Base-by-base conservation (phyloP, 2,113 vertebrate genomes). In the Sminthopsis crassicaudata region DNA sequence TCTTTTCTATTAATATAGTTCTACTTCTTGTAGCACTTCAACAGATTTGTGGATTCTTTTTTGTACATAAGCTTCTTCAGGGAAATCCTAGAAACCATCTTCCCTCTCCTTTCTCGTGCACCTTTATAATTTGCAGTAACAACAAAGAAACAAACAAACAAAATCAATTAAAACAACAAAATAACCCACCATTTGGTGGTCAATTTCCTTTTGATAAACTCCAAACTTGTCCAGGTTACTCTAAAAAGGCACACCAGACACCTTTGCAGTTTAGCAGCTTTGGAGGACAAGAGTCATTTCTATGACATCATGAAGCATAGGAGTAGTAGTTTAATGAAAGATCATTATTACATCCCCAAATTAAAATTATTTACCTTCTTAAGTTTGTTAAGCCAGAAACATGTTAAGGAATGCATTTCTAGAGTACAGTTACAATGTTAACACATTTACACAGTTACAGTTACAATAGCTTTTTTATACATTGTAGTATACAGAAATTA, bases 1-100 rank as follows among this genome's bases (percentile, higher is more conserved):
- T 76, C 14, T 76, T 76, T 84, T n/a, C 67, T 42, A 84, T 19
- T 84, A n/a, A 22, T 42, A 84, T 84, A 8, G 6, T n/a, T 67
- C 60, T 84, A 76, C n/a, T 84, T 23, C n/a, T 84, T 84, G 42
- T 42, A 42, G 36, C 36, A 84, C n/a, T 84, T 84, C 11, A n/a
- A 22, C n/a, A 22, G 67, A 84, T 84, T 84, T 84, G 42, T 84
- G n/a, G 67, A 84, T 84, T 84, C n/a, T 8, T 42, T 84, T 36
- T 42, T 84, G 7, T 23, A 42, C n/a, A 84, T 42, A 84, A 84
- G 42, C 67, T 84, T 42, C 67, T 42, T 84, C 8, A 19, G 67
- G 36, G 16, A 42, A n/a, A 84, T 84, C 67, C 92, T 76, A 76
- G 26, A 93, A 91, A 91, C 53, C 95, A 94, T 84, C 54, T 93